A percentile compares a stretch with the other conserved stretches of the same genome.
phyloP scores from a whole-genome alignment of 2,113 vertebrate genomes.

The Himantopus leucocephalus region DNA sequence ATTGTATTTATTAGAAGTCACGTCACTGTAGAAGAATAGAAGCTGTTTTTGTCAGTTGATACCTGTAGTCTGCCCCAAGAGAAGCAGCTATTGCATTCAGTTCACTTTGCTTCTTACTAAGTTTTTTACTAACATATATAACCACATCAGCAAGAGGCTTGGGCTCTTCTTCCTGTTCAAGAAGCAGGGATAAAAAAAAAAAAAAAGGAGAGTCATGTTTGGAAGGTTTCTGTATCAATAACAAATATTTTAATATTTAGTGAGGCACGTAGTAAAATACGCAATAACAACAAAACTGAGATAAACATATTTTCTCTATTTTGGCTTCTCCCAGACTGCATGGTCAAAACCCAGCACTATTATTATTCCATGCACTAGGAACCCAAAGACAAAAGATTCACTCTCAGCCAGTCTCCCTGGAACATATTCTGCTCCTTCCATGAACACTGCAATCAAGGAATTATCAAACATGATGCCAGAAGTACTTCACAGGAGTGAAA shows the following conservation, averaged over 20 bases:
- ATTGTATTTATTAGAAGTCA: neutral
- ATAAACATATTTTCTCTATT: neutral
- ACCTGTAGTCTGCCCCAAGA: slow-evolving; percentile 96
- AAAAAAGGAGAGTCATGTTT: neutral
- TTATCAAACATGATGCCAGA: neutral
- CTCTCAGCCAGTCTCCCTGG: neutral
- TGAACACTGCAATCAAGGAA: neutral
- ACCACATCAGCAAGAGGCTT: slow-evolving; percentile 82
- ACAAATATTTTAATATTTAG: neutral
- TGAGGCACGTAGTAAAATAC: neutral
- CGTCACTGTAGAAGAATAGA: neutral
- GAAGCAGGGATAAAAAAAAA: neutral
- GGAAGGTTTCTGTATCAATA: neutral
- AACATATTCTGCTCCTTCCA: neutral
- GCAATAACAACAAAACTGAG: neutral
- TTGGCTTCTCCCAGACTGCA: neutral
- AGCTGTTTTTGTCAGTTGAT: neutral
- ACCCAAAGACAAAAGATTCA: neutral
- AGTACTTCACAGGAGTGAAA: neutral
- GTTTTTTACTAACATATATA: slow-evolving; percentile 92
- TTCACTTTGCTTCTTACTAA: slow-evolving; percentile 89
- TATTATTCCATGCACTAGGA: neutral
- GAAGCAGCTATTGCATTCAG: slow-evolving; percentile 89
- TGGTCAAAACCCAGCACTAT: neutral
- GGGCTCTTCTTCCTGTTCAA: slow-evolving; percentile 65